A percentile compares a stretch with the other conserved stretches of the same genome.
Evolutionary conservation across 1,140 invertebrate genomes (phyloP).

Genomic region (Paralvinella palmiformis): DNA sequence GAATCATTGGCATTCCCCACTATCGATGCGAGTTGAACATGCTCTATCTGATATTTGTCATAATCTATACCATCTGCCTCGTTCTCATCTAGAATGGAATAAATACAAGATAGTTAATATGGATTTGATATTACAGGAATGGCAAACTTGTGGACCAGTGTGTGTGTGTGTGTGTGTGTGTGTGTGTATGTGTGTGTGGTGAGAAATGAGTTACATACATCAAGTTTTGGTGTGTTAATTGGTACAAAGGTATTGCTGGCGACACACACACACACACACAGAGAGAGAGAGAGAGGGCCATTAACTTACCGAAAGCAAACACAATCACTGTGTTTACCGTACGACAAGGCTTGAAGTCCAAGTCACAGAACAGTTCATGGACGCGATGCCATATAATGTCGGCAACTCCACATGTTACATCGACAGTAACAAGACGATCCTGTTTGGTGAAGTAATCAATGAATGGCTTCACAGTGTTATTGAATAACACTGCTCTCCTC

Average conservation of each 20-base stretch:
- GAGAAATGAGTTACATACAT: not conserved
- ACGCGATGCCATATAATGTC: constrained; percentile 31
- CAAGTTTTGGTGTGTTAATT: constrained; percentile 6
- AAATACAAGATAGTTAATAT: not conserved
- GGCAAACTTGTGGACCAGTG: not conserved
- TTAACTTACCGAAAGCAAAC: constrained; percentile 35
- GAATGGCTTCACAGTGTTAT: constrained; percentile 31
- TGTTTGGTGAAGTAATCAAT: constrained; percentile 31
- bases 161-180: constrained; percentile 4
- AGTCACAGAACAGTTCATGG: constrained; percentile 30
- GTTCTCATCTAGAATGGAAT: constrained; percentile 18
- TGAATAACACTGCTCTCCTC: constrained; percentile 33
- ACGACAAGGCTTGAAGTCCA: constrained; percentile 24
- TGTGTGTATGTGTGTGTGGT: not conserved
- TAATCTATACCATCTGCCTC: constrained; percentile 23
- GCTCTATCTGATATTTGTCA: constrained; percentile 22
- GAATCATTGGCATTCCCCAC: constrained; percentile 23
- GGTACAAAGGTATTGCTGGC: not conserved
- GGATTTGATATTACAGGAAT: not conserved
- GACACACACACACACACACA: not conserved
- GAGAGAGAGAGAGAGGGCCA: not conserved
- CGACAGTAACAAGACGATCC: constrained; percentile 31
- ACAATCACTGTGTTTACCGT: constrained; percentile 32
- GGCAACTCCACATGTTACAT: constrained; percentile 30
- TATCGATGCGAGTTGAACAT: constrained; percentile 20